phyloP scores from a whole-genome alignment of 2,888 invertebrate species.

The Spodoptera picta region DNA sequence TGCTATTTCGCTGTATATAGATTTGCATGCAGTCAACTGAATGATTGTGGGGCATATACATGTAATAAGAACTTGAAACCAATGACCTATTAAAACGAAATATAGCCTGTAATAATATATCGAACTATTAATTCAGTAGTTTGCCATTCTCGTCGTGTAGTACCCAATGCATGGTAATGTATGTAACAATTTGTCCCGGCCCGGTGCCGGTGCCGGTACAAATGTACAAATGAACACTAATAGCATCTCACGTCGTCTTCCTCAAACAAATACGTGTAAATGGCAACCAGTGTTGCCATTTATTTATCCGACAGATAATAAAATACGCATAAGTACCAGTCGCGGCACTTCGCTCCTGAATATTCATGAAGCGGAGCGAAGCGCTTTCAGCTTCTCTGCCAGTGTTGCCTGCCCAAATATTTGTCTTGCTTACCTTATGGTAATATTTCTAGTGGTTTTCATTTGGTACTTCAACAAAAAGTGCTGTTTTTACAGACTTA shows the following conservation, averaged over 20 bases:
- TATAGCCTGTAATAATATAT: too few species aligned
- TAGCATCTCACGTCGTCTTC: background rate
- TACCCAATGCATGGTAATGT: too few species aligned
- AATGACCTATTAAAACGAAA: too few species aligned
- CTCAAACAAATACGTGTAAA: slow-evolving; percentile 14
- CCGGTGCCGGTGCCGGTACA: too few species aligned
- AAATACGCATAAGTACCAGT: slow-evolving; percentile 40
- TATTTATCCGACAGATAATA: slow-evolving; percentile 47
- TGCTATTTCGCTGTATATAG: too few species aligned
- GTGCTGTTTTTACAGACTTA: slow-evolving; percentile 34
- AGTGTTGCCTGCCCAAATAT: slow-evolving; percentile 53
- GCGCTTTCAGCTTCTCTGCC: slow-evolving; percentile 44
- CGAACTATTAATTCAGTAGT: too few species aligned
- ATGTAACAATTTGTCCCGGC: too few species aligned
- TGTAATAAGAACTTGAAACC: too few species aligned
- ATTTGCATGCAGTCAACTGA: too few species aligned
- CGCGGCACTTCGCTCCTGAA: slow-evolving; percentile 44
- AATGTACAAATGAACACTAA: background rate
- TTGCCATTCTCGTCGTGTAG: too few species aligned
- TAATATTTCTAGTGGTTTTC: slow-evolving; percentile 55
- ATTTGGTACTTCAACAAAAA: slow-evolving; percentile 39
- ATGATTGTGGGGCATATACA: too few species aligned
- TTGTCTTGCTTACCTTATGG: slow-evolving; percentile 54
- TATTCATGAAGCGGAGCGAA: slow-evolving; percentile 52
- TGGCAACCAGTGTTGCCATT: slow-evolving; percentile 20